A percentile compares a stretch with the other conserved stretches of the same genome.
phyloP scores from a whole-genome alignment of 1,140 invertebrate species.

The Eumaeus atala region DNA sequence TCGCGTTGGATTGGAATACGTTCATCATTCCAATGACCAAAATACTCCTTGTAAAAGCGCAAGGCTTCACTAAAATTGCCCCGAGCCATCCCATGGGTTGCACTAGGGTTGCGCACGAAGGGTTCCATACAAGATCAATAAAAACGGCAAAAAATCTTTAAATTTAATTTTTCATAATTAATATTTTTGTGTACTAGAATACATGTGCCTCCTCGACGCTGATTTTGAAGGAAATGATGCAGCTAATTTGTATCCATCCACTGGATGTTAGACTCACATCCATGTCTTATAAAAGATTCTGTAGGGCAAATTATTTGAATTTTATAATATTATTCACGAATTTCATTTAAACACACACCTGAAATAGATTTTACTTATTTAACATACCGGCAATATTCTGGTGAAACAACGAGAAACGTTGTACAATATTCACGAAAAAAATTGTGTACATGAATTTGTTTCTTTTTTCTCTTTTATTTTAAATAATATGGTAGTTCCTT shows the following conservation, averaged over 20 bases:
- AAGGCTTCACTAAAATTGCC: no score
- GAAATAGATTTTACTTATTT: not conserved
- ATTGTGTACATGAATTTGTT: no score
- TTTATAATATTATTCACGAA: not conserved
- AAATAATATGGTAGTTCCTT: no score
- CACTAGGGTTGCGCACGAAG: no score
- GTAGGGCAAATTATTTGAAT: not conserved
- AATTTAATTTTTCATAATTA: not conserved
- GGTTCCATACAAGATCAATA: no score
- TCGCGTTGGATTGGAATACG: conserved; percentile 15
- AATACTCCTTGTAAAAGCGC: no score
- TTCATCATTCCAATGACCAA: conserved; percentile 16
- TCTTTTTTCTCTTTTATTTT: no score
- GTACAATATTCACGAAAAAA: not conserved
- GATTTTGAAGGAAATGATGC: not conserved
- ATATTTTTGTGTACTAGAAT: not conserved
- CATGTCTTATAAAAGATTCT: not conserved
- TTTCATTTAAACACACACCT: not conserved
- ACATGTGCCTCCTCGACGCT: not conserved
- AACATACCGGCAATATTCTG: not conserved
- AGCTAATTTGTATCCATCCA: not conserved
- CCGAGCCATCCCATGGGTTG: no score
- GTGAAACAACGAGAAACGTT: not conserved
- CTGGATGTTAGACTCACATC: not conserved
- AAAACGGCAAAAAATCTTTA: not conserved